Percentiles rank a stretch among this genome's conserved stretches.
These are phyloP conservation scores for Leptinotarsa rubiginosa DNA, from an alignment of 2,888 invertebrate genomes.

Conservation along the genomic window DNA sequence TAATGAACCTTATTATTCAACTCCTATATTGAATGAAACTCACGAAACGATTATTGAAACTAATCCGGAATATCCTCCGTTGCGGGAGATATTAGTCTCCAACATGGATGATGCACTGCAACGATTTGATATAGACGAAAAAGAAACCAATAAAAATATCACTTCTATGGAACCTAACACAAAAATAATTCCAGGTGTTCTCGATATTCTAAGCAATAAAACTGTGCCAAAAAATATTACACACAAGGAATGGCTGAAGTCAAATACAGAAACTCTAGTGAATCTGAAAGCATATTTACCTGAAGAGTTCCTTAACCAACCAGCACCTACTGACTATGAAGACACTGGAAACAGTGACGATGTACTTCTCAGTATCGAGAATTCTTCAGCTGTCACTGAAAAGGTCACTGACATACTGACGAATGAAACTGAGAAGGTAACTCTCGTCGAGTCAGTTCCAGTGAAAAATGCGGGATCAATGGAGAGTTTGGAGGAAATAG, in stretches of 20 bases:
- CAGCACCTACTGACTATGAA: constrained; percentile 53
- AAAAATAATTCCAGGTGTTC: constrained; percentile 60
- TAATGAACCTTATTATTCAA: constrained; percentile 29
- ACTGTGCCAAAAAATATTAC: constrained; percentile 51
- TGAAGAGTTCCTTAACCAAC: constrained; percentile 53
- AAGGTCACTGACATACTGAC: constrained; percentile 5
- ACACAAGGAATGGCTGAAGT: constrained; percentile 60
- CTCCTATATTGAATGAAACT: constrained; percentile 28
- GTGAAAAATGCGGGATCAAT: constrained; percentile 38
- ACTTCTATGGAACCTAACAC: constrained; percentile 17
- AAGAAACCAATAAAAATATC: constrained; percentile 25
- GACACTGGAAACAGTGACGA: constrained; percentile 33
- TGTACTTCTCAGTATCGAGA: constrained; percentile 11
- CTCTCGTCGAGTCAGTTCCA: neutral
- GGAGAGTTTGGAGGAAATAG: constrained; percentile 55
- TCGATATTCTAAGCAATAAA: constrained; percentile 56
- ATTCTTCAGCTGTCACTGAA: neutral
- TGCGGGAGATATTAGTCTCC: constrained; percentile 68
- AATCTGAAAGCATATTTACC: constrained; percentile 56
- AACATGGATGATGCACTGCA: constrained; percentile 49
- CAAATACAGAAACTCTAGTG: constrained; percentile 42
- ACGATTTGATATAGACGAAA: constrained; percentile 47
- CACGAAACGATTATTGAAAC: constrained; percentile 51
- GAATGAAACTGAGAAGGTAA: constrained; percentile 11
- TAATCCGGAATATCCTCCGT: constrained; percentile 70